Base-by-base conservation (phyloP, 2,888 invertebrate genomes). In the Cybosia mesomella region DNA sequence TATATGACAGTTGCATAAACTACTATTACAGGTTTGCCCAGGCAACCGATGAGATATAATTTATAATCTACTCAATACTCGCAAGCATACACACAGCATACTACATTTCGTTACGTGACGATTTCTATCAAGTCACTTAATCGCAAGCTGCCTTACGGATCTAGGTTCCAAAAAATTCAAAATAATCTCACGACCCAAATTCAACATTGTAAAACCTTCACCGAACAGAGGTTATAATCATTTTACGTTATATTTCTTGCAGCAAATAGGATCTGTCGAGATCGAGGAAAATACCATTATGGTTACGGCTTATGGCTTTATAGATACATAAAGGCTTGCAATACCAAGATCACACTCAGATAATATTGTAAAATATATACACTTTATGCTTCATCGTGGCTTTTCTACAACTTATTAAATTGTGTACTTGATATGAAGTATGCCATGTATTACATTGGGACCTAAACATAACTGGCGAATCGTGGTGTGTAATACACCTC, bases 231-330 rank as follows among this genome's bases (percentile, higher is more conserved):
- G 28, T 11, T 9, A 32, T 58, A 58, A 9, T 15, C 18, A 34
- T 58, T 58, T 32, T 7, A 32, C n/a, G 11, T 34, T 58, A 32
- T 58, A 58, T 32, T 58, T 32, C 58, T 34, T 32, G 34, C 34
- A 34, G 22, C 58, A 58, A 58, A 58, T 58, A 58, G 28, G 55
- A 55, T 24, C 24, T 55, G 22, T 24, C 24, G 55, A 28, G 55
- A 55, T 55, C 24, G 15, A 55, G 55, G 28, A n/a, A 49, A 49
- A 49, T 49, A n/a, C 8, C 49, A n/a, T 49, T 49, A 49, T 49
- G 9, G 49, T 49, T n/a, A n/a, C 49, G 49, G 49, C 49, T 49
- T 49, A 49, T 49, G 49, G 49, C n/a, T 49, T n/a, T 49, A 49
- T 49, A 49, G 49, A 49, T 49, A 49, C 49, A 49, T 1, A 18